phyloP scores from a whole-genome alignment of 2,888 invertebrate genomes.

The Acronicta alni region DNA sequence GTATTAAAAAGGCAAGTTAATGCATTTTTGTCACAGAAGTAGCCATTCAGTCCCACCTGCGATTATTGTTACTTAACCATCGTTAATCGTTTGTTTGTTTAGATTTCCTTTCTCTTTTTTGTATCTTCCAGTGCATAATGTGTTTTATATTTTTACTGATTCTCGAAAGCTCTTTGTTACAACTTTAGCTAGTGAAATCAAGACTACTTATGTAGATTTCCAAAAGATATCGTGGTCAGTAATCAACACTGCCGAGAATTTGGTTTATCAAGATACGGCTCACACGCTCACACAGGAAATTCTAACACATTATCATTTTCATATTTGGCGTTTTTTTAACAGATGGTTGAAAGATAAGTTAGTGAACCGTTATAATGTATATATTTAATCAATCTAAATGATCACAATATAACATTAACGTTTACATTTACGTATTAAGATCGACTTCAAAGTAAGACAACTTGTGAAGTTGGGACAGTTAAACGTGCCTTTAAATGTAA shows the following conservation, averaged over 20 bases:
- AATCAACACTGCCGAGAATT: slow-evolving; percentile 11
- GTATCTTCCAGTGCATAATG: slow-evolving; percentile 20
- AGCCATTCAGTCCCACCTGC: slow-evolving; percentile 47
- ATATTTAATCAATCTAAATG: slow-evolving; percentile 11
- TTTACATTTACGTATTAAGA: slow-evolving; percentile 2
- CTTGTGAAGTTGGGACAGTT: slow-evolving; percentile 7
- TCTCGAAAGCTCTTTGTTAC: slow-evolving; percentile 19
- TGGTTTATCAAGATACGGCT: slow-evolving; percentile 22
- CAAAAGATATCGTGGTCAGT: slow-evolving; percentile 15
- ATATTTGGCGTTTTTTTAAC: slow-evolving; percentile 21
- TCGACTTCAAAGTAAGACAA: slow-evolving; percentile 9
- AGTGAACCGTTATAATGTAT: slow-evolving; percentile 17
- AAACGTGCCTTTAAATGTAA: slow-evolving; percentile 19
- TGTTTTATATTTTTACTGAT: slow-evolving; percentile 22
- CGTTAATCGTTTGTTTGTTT: slow-evolving; percentile 33
- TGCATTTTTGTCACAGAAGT: slow-evolving; percentile 73
- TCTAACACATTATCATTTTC: slow-evolving; percentile 18
- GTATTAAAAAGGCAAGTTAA: slow-evolving; percentile 72
- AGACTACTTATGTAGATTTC: slow-evolving; percentile 16
- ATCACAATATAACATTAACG: slow-evolving; percentile 10
- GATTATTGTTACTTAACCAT: slow-evolving; percentile 50
- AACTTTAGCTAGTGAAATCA: slow-evolving; percentile 8
- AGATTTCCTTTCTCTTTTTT: slow-evolving; percentile 32
- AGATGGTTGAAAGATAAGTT: slow-evolving; percentile 16
- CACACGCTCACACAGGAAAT: slow-evolving; percentile 11